Percentiles rank a stretch among this genome's conserved stretches.
phyloP scores from a whole-genome alignment of 2,797 vertebrate genomes.

The Staurois parvus region DNA sequence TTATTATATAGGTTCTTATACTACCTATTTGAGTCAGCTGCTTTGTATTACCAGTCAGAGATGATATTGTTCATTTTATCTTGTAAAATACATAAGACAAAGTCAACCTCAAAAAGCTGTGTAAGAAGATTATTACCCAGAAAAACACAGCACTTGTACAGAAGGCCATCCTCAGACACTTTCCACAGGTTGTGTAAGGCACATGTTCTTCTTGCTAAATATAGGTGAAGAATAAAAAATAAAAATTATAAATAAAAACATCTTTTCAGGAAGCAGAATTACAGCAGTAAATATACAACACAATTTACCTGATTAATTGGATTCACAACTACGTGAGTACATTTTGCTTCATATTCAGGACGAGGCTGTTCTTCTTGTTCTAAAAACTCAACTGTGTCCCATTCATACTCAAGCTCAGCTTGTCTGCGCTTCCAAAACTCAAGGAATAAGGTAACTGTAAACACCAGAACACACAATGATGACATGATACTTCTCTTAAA shows the following conservation, averaged over 20 bases:
- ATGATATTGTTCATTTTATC: too few species aligned
- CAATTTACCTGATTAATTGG: constrained; percentile 85
- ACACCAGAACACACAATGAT: not conserved
- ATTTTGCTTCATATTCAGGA: constrained; percentile 90
- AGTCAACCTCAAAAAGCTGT: not conserved
- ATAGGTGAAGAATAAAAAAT: not conserved
- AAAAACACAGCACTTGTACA: constrained; percentile 91
- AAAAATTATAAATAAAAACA: not conserved
- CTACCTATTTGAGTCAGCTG: too few species aligned
- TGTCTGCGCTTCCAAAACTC: constrained; percentile 95
- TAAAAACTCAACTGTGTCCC: constrained; percentile 91
- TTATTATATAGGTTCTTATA: too few species aligned
- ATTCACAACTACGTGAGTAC: constrained; percentile 82
- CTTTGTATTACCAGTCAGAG: too few species aligned
- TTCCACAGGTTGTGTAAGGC: constrained; percentile 86
- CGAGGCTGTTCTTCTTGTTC: constrained; percentile 89
- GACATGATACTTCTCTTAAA: not conserved
- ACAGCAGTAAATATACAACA: not conserved
- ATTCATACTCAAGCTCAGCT: constrained; percentile 89
- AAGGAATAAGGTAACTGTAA: constrained; percentile 89
- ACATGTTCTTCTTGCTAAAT: constrained; percentile 85
- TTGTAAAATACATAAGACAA: not conserved
- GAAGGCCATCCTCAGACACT: constrained; percentile 81
- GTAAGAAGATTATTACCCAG: constrained; percentile 82
- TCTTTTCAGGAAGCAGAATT: not conserved